Percentiles rank a stretch among this genome's conserved stretches.
These are phyloP conservation scores for Litocranius walleri DNA, from an alignment of 2,113 vertebrate genomes.

Conservation along the genomic window DNA sequence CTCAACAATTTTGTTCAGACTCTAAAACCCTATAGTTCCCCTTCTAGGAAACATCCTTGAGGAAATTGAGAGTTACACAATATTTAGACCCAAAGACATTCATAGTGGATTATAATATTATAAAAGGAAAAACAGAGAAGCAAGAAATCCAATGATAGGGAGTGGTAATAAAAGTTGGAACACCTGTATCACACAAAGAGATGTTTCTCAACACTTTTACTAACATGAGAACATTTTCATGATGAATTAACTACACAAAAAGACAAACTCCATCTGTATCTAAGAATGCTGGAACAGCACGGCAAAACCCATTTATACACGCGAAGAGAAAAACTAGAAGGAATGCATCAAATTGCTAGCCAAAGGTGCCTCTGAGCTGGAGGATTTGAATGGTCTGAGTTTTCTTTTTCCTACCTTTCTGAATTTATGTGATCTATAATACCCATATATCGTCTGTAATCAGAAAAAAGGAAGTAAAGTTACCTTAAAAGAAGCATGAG, in stretches of 20 bases:
- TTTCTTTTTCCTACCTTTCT: slow-evolving; percentile 17
- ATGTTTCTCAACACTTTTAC: not conserved
- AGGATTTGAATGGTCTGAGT: not conserved
- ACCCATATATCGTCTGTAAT: not conserved
- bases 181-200: not conserved
- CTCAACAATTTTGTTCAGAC: not conserved
- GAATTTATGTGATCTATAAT: not conserved
- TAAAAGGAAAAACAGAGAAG: not conserved
- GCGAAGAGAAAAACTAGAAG: not conserved
- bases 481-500: not conserved
- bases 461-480: not conserved
- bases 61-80: not conserved
- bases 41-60: not conserved
- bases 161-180: not conserved
- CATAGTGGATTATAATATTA: not conserved
- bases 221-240: not conserved
- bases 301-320: not conserved
- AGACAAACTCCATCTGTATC: not conserved
- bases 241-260: not conserved
- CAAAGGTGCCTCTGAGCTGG: not conserved
- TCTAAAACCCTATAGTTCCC: not conserved
- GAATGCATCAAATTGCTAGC: slow-evolving; percentile 18
- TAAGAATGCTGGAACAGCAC: not conserved
- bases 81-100: not conserved
- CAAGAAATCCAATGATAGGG: not conserved